Evolutionary conservation across 2,888 invertebrate species (phyloP), one percentile per base, ranked within the genome.

Genomic region (Biston stratarius): DNA sequence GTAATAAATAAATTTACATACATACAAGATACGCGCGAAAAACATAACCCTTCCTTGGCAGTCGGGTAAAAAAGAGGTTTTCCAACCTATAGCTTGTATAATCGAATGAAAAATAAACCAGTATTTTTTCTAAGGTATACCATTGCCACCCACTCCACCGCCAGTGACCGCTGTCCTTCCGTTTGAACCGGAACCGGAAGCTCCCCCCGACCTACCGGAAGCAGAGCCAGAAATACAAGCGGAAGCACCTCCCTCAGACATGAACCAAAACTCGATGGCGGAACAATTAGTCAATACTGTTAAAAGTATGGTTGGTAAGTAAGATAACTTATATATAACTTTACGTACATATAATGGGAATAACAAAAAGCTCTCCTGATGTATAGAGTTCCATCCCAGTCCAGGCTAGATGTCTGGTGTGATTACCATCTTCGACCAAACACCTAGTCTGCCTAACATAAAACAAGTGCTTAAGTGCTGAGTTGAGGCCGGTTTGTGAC

Each of bases 241-340:
- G 72, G 72, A 67, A 9, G 60, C 52, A 45, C 61, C 69, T 57
- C 66, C 49, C 7, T 69, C 73, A 63, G 78, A 79, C 36, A 80
- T 74, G 11, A 86, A 85, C 12, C 87, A 89, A 60, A 79, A 89
- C 77, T 81, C 76, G 14, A 69, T 91, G 49, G 87, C 90, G 5
- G 84, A 92, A 8, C 85, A 92, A 56, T 63, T 94, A 24, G 78
- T 91, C 59, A 82, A 75, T 42, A 88, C 83, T 5, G 88, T 92
- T 0, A 89, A 89, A 74, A 84, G 82, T 74, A 90, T 92, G 89
- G 88, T 92, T 64, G 92, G 93, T 92, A n/a, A 88, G 92, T 47
- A 47, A 45, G 6, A 14, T n/a, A n/a, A n/a, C n/a, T n/a, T n/a
- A n/a, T n/a, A n/a, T n/a, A n/a, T n/a, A n/a, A n/a, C n/a, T n/a